phyloP scores from a whole-genome alignment of 2,797 vertebrate species.

The Sorex maritimensis region DNA sequence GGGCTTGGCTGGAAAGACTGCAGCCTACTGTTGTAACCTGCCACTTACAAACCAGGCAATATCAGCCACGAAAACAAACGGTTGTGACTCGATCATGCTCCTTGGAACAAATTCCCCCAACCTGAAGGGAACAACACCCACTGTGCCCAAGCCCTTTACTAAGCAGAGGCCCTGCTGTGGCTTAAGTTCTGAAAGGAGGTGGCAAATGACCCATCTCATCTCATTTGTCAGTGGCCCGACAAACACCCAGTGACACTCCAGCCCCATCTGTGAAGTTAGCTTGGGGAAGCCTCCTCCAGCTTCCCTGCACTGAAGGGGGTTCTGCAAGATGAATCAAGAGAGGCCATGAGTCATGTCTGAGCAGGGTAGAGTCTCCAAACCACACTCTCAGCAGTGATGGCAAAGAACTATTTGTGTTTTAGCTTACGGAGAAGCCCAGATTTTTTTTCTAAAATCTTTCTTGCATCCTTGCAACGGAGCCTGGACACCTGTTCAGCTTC shows the following conservation, averaged over 20 bases:
- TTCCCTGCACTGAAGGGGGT: not conserved
- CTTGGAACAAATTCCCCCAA: not conserved
- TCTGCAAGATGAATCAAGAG: not conserved
- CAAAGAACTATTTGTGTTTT: not conserved
- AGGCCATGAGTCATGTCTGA: slow-evolving; percentile 30
- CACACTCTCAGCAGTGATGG: not conserved
- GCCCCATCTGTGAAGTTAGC: not conserved
- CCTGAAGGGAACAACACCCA: not conserved
- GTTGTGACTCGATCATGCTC: not conserved
- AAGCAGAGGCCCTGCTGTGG: not conserved
- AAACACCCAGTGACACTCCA: not conserved
- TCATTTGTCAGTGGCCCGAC: not conserved
- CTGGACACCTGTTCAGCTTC: not conserved
- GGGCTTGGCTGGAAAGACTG: slow-evolving; percentile 7
- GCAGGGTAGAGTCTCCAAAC: slow-evolving; percentile 42
- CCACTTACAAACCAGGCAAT: not conserved
- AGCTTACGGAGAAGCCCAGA: not conserved
- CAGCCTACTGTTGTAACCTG: not conserved
- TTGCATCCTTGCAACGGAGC: slow-evolving; percentile 3
- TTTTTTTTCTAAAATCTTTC: not conserved
- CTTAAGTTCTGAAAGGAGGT: not conserved
- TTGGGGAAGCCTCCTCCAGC: not conserved
- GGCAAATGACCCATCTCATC: not conserved
- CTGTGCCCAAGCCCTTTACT: not conserved
- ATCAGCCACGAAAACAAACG: not conserved